phyloP scores from a whole-genome alignment of 2,797 vertebrate species.

The Euphonia xanthogaster region DNA sequence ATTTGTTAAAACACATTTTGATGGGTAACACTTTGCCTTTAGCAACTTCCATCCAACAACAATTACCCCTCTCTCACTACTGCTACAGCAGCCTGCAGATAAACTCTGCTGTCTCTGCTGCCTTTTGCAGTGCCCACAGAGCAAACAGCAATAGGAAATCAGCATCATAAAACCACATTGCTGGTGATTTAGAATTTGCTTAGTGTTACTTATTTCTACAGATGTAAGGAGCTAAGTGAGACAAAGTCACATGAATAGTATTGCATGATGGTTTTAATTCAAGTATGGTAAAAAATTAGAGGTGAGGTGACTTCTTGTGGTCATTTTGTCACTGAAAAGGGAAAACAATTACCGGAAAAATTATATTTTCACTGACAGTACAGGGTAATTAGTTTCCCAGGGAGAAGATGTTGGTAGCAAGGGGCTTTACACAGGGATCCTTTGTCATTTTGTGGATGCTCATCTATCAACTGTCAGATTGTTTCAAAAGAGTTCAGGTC shows the following conservation, averaged over 20 bases:
- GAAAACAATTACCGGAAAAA: constrained; percentile 74
- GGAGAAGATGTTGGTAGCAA: constrained; percentile 73
- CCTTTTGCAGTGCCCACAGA: neutral
- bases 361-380: constrained; percentile 79
- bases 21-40: neutral
- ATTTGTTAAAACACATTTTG: neutral
- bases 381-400: constrained; percentile 81
- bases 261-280: neutral
- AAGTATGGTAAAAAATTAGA: neutral
- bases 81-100: neutral
- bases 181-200: neutral
- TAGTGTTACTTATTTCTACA: neutral
- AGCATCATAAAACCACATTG: neutral
- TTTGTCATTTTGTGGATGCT: constrained; percentile 84
- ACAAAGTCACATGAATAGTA: neutral
- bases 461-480: constrained; percentile 86
- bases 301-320: neutral
- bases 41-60: neutral
- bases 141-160: neutral
- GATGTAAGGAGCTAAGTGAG: neutral
- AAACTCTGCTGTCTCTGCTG: neutral
- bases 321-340: constrained; percentile 34
- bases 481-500: constrained; percentile 78
- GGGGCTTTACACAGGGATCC: constrained; percentile 75
- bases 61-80: neutral